Evolutionary conservation across 2,113 vertebrate genomes (phyloP).

Genomic region (Campylorhamphus procurvoides): DNA sequence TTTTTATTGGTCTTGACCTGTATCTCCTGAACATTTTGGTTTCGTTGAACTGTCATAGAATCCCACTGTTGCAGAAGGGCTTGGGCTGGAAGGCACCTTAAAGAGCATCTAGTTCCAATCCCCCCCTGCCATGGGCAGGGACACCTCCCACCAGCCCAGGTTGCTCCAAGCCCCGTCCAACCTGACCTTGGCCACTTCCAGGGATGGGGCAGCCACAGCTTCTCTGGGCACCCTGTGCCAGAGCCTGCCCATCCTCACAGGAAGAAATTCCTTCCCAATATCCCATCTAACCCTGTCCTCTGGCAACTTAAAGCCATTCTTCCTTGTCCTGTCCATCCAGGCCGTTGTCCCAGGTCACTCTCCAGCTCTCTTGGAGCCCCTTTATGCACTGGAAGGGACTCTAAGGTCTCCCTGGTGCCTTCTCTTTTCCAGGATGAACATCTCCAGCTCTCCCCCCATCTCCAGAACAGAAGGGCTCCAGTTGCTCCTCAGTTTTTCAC

Average conservation of each 20-base stretch:
- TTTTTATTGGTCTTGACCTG: neutral
- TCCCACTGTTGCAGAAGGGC: neutral
- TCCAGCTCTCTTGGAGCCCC: neutral
- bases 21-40: neutral
- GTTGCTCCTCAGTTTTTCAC: neutral
- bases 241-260: fast-evolving
- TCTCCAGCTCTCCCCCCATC: neutral
- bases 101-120: fast-evolving
- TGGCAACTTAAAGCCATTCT: neutral
- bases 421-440: neutral
- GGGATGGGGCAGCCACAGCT: neutral
- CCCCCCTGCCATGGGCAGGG: neutral
- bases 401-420: neutral
- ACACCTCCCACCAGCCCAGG: neutral
- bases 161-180: neutral
- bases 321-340: neutral
- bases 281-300: neutral
- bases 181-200: neutral
- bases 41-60: no score
- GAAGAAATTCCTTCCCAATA: neutral
- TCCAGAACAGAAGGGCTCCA: neutral
- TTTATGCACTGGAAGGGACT: neutral
- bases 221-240: neutral
- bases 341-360: neutral
- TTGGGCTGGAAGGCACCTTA: neutral